A percentile compares a stretch with the other conserved stretches of the same genome.
phyloP scores from a whole-genome alignment of 2,113 vertebrate species.

The Seriola aureovittata region DNA sequence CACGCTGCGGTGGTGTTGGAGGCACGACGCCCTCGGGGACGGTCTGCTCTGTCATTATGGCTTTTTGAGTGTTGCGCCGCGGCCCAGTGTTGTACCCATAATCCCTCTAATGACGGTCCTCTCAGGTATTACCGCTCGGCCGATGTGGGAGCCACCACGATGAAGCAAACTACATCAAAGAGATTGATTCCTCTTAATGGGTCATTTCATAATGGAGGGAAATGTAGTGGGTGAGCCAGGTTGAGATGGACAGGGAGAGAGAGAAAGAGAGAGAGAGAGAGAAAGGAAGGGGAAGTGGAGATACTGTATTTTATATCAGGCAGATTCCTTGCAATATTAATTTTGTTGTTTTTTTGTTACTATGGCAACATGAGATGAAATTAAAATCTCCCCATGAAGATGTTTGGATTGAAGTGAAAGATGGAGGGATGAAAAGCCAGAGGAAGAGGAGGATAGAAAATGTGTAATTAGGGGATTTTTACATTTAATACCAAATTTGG shows the following conservation, averaged over 20 bases:
- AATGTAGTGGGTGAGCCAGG: constrained; percentile 5
- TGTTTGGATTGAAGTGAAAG: neutral
- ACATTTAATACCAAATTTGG: constrained; percentile 1
- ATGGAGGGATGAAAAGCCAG: neutral
- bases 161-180: constrained; percentile 48
- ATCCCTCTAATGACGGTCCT: constrained; percentile 45
- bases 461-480: neutral
- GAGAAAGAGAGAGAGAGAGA: neutral
- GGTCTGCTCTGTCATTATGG: constrained; percentile 14
- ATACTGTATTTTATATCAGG: neutral
- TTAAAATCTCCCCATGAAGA: neutral
- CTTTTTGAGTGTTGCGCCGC: constrained; percentile 22
- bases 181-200: constrained; percentile 46
- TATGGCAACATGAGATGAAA: neutral
- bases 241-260: neutral
- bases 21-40: neutral
- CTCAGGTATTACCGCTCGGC: constrained; percentile 31
- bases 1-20: neutral
- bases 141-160: neutral
- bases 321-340: accelerated
- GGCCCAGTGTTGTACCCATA: constrained; percentile 14
- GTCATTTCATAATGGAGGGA: constrained; percentile 41
- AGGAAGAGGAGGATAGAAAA: neutral
- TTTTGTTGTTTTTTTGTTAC: neutral
- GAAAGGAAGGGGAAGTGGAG: neutral